phyloP scores from a whole-genome alignment of 2,797 vertebrate genomes.

The Phoxinus dragarum region DNA sequence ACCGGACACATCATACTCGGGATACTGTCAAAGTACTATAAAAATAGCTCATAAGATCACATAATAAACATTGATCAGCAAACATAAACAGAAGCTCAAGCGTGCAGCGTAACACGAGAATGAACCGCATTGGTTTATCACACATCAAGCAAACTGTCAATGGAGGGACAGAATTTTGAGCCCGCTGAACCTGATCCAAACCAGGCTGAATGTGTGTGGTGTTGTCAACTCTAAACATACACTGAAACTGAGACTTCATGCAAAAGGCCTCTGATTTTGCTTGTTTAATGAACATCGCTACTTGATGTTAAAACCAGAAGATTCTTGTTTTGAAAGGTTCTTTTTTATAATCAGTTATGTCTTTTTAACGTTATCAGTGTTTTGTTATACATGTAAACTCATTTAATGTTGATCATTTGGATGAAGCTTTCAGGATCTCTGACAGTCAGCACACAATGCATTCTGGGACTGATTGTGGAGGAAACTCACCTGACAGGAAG shows the following conservation, averaged over 20 bases:
- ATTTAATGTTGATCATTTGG: background rate
- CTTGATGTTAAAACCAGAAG: background rate
- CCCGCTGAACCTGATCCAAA: background rate
- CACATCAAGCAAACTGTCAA: too few relatives aligned
- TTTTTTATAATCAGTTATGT: background rate
- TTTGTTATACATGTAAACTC: background rate
- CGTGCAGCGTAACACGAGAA: too few relatives aligned
- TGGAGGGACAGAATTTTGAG: background rate
- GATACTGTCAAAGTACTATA: conserved; percentile 10
- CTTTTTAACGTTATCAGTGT: background rate
- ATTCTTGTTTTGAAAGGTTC: background rate
- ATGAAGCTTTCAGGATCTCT: background rate
- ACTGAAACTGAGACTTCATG: background rate
- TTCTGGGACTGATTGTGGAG: background rate
- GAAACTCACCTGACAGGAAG: conserved; percentile 89
- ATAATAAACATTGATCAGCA: too few relatives aligned
- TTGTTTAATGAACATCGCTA: background rate
- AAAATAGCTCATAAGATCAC: conserved; percentile 26
- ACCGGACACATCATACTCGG: background rate
- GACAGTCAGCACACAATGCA: background rate
- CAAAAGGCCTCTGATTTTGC: background rate
- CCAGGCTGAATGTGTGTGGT: background rate
- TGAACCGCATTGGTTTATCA: too few relatives aligned
- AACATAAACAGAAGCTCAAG: too few relatives aligned
- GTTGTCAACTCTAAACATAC: background rate